Percentiles rank a stretch among this genome's conserved stretches.
phyloP scores from a whole-genome alignment of 2,888 invertebrate species.

The Pristionchus entomophagus region DNA sequence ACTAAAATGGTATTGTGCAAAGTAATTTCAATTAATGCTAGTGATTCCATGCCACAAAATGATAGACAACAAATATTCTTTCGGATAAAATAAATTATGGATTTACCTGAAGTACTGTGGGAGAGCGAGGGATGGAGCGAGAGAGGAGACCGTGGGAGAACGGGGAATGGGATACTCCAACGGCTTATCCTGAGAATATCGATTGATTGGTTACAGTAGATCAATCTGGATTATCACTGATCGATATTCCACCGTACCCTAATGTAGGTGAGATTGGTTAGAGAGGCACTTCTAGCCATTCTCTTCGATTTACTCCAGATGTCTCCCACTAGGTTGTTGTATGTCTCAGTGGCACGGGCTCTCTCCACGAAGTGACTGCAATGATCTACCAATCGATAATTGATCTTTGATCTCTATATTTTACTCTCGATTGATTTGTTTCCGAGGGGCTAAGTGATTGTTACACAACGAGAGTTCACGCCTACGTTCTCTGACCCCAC shows the following conservation, averaged over 20 bases:
- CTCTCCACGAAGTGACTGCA: conserved; percentile 72
- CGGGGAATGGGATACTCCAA: conserved; percentile 60
- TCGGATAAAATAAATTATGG: neutral
- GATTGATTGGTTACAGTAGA: conserved; percentile 55
- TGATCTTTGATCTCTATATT: neutral
- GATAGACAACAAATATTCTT: no score
- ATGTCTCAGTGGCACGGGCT: conserved; percentile 71
- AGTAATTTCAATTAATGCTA: no score
- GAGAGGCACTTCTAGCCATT: conserved; percentile 72
- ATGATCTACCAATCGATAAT: neutral
- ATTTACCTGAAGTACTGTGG: conserved; percentile 64
- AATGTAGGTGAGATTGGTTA: conserved; percentile 74
- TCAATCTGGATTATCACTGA: conserved; percentile 50
- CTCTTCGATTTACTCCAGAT: conserved; percentile 73
- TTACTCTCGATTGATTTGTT: neutral
- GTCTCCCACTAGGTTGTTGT: conserved; percentile 66
- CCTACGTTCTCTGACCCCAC: no score
- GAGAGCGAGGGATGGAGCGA: conserved; percentile 73
- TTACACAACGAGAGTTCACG: conserved; percentile 38
- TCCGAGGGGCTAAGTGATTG: neutral
- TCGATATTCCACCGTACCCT: conserved; percentile 52
- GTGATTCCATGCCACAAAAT: no score
- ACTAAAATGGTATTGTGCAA: neutral
- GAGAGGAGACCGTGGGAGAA: conserved; percentile 68
- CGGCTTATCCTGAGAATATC: conserved; percentile 56